Percentiles rank a stretch among this genome's conserved stretches.
Evolutionary conservation across 2,888 invertebrate genomes (phyloP).

Genomic region (Zaprionus lineosus): DNA sequence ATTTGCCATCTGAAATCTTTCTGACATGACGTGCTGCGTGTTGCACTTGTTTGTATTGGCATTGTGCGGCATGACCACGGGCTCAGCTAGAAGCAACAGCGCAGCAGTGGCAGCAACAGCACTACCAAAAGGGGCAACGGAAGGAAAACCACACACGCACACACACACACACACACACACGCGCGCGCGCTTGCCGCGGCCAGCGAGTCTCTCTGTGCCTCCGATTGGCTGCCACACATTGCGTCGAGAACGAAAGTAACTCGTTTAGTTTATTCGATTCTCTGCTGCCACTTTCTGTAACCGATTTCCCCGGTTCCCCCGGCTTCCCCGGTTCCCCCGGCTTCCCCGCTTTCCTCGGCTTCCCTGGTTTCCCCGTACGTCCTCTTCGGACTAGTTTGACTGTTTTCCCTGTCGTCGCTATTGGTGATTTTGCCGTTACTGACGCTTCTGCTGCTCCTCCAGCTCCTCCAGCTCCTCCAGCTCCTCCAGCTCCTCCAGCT

Average conservation of each 20-base stretch:
- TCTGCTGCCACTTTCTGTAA: slow-evolving; percentile 33
- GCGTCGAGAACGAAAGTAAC: slow-evolving; percentile 58
- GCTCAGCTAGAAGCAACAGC: slow-evolving; percentile 7
- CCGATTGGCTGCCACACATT: slow-evolving; percentile 46
- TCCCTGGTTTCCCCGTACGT: no score
- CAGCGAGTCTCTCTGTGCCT: slow-evolving; percentile 33
- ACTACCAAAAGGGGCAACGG: background rate
- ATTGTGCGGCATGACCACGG: slow-evolving; percentile 28
- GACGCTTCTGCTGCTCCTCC: slow-evolving; percentile 1
- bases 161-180: slow-evolving; percentile 1
- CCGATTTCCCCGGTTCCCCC: slow-evolving; percentile 9
- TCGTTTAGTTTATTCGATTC: slow-evolving; percentile 75
- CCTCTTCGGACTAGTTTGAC: slow-evolving; percentile 27
- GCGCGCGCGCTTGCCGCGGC: slow-evolving; percentile 3
- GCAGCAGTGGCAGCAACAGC: slow-evolving; percentile 3
- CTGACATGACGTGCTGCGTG: slow-evolving; percentile 49
- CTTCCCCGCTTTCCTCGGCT: no score
- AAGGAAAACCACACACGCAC: slow-evolving; percentile 16
- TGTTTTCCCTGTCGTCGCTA: slow-evolving; percentile 41
- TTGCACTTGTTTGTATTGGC: slow-evolving; percentile 52
- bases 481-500: slow-evolving; percentile 9
- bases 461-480: slow-evolving; percentile 21
- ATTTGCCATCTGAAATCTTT: slow-evolving; percentile 61
- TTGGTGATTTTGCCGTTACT: slow-evolving; percentile 24
- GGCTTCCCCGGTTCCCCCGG: no score